Evolutionary conservation across 2,888 invertebrate genomes (phyloP), one percentile per base, ranked within the genome.

Genomic region (Salticus scenicus): DNA sequence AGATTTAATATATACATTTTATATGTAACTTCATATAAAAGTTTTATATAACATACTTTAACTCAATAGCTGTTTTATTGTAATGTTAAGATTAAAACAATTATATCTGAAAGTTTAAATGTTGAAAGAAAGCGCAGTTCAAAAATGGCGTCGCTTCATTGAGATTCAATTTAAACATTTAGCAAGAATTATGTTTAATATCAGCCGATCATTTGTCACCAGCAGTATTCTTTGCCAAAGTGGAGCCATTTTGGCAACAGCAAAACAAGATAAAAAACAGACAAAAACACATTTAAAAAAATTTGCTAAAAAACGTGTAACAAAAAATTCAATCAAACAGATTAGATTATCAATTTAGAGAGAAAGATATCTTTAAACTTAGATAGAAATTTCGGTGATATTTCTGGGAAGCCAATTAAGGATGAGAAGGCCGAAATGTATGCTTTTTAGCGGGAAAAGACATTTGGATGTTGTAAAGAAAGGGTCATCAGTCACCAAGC

Each of bases 281-380:
- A 14, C 37, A 37, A 47, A 47, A 7, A 47, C 47, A 47, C 17
- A 47, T n/a, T 2, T n/a, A 63, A 51, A 12, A 69, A 24, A n/a
- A 41, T 17, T n/a, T 20, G 37, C n/a, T 67, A 33, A 70, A 51
- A 66, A 63, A 37, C 27, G n/a, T 33, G 31, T 1, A 17, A 73
- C 28, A 33, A 75, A 75, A 71, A 75, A 30, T 84, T 84, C 84
- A 84, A 84, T 84, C 84, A 84, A 71, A 78, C 69, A 84, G 78
- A 84, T 84, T 84, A 84, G 78, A 84, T 84, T 78, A 84, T 84
- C 84, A 84, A 84, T 84, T 84, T 84, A 70, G 78, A 27, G 63
- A 64, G 41, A 27, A 33, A 75, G 63, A 41, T 24, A 28, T 70
- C 72, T 72, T 73, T 74, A 80, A 47, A 42, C 81, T 37, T 20